Base-by-base conservation (phyloP, 92 coral and sea anemone species). In the Bergia puertoricense region DNA sequence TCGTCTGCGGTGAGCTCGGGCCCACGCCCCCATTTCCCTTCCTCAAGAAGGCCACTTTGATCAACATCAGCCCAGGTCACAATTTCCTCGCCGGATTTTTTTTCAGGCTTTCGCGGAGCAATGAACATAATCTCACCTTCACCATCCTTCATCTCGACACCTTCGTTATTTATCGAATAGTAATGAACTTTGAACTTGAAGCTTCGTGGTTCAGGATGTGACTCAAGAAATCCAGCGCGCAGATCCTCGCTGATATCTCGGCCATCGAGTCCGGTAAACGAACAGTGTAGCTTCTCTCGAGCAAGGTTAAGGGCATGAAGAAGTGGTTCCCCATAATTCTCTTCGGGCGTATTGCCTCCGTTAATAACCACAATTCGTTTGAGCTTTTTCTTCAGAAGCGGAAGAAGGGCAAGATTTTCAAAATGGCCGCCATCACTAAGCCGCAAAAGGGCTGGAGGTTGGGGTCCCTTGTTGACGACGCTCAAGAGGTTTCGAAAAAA, bases 341-440 rank as follows among this genome's bases (percentile, higher is more conserved):
- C 77, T 84, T 92, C 96, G 5, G 50, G 30, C 36, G 57, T 56
- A 36, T 86, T 90, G 37, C 96, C 96, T n/a, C 96, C 95, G 22
- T 94, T 88, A 1, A 88, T 90, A 65, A 94, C 95, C 13, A 93
- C 92, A 81, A 94, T 94, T 56, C 88, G 91, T 66, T 83, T 65
- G 40, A 91, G 80, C 40, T 88, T 76, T 40, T 88, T 81, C 74
- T 90, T 94, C 85, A 94, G 77, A 8, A 94, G 92, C n/a, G 95
- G 96, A 44, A 92, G 89, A 39, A 92, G 86, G 89, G 92, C 95
- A 44, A 94, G 93, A 50, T 94, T 94, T 91, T 94, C 96, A 69
- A 92, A 88, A 74, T 94, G 96, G 74, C 96, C 96, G 76, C 95
- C 95, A 81, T 94, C 96, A 48, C 94, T 92, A 67, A 94, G 96